Evolutionary conservation across 2,888 invertebrate genomes (phyloP).

Genomic region (Lasius fuliginosus): DNA sequence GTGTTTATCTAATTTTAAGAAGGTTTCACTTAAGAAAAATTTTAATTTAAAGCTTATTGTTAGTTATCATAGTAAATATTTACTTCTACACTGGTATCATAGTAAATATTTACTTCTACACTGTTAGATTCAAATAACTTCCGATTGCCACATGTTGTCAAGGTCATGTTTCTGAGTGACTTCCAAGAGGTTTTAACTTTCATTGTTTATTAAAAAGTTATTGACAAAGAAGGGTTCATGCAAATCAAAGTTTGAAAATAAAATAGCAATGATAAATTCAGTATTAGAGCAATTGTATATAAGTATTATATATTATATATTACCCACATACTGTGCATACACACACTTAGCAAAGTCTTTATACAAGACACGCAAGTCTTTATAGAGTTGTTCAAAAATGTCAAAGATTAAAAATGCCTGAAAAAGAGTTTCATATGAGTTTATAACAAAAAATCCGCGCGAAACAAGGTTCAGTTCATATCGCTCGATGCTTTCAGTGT

Average conservation of each 20-base stretch:
- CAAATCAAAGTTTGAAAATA: neutral
- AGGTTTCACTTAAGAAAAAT: neutral
- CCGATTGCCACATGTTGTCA: too few species aligned
- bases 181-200: too few species aligned
- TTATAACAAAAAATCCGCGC: neutral
- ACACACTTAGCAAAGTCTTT: neutral
- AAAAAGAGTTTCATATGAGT: neutral
- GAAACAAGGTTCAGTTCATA: neutral
- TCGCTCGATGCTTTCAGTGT: neutral
- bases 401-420: neutral
- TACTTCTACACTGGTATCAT: neutral
- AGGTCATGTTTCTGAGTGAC: too few species aligned
- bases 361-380: neutral
- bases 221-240: neutral
- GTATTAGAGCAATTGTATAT: neutral
- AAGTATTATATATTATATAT: too few species aligned
- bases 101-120: neutral
- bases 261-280: neutral
- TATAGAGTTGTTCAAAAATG: neutral
- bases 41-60: neutral
- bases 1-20: neutral
- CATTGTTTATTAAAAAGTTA: too few species aligned
- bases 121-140: too few species aligned
- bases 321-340: neutral
- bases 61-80: neutral